Percentiles rank a stretch among this genome's conserved stretches.
Conservation (phyloP, 2,797 vertebrate genomes). For the Sitta carolinensis region DNA sequence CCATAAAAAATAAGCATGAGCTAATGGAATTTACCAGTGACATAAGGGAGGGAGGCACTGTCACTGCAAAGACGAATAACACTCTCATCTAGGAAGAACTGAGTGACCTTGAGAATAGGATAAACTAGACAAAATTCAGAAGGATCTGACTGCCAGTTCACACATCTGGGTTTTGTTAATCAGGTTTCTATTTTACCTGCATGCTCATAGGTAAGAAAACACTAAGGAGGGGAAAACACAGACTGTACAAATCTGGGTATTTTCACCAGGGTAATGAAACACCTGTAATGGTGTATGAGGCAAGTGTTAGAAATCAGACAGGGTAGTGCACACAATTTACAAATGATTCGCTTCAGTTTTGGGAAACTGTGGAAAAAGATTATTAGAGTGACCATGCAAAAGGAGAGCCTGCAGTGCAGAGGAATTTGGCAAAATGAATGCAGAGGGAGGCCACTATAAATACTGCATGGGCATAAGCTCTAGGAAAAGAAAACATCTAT, state of each 20-base stretch:
- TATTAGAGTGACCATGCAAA: neutral
- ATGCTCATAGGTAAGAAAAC: neutral
- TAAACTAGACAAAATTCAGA: neutral
- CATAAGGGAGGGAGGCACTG: slow-evolving; percentile 32
- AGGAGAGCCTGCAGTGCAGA: neutral
- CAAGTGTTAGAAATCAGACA: neutral
- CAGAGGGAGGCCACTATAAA: neutral
- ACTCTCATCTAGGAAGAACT: neutral
- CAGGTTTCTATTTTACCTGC: neutral
- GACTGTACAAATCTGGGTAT: neutral
- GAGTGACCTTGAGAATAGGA: slow-evolving; percentile 20
- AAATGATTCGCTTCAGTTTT: neutral
- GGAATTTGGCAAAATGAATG: neutral
- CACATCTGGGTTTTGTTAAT: neutral
- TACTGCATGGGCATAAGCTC: neutral
- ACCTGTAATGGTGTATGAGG: neutral
- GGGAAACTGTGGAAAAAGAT: neutral
- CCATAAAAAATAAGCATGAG: neutral
- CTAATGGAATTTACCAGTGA: slow-evolving; percentile 21
- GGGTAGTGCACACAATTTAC: neutral
- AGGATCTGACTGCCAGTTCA: neutral
- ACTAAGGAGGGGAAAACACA: neutral
- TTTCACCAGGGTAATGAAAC: neutral
- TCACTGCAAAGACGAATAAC: neutral
- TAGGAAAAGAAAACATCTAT: slow-evolving; percentile 34